These are phyloP conservation scores for Gonocerus acuteangulatus DNA, from an alignment of 2,888 invertebrate species.

Conservation along the genomic window DNA sequence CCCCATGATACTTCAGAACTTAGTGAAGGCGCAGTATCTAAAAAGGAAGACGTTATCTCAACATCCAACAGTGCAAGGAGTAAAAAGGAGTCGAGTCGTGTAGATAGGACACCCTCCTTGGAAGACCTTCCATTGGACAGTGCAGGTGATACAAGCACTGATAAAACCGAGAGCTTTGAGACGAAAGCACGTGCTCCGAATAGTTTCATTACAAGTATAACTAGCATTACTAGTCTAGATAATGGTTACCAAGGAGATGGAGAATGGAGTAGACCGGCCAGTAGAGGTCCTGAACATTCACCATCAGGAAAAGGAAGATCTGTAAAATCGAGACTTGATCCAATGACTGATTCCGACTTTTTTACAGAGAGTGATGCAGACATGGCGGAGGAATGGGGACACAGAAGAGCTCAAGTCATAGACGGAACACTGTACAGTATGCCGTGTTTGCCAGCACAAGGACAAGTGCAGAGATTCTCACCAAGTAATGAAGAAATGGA, in stretches of 20 bases:
- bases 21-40: constrained; percentile 34
- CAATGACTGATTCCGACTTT: constrained; percentile 87
- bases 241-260: constrained; percentile 91
- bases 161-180: constrained; percentile 24
- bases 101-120: constrained; percentile 64
- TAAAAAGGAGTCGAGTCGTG: constrained; percentile 35
- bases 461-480: constrained; percentile 40
- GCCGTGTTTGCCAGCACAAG: constrained; percentile 33
- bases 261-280: constrained; percentile 79
- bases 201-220: constrained; percentile 77
- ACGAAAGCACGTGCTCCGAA: constrained; percentile 47
- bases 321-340: constrained; percentile 46
- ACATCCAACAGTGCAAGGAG: constrained; percentile 34
- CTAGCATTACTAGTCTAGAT: constrained; percentile 85
- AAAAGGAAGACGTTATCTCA: constrained; percentile 33
- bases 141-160: constrained; percentile 31
- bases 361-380: constrained; percentile 86
- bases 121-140: constrained; percentile 74
- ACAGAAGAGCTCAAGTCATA: constrained; percentile 73
- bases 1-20: constrained; percentile 27
- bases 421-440: constrained; percentile 79
- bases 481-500: constrained; percentile 73
- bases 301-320: constrained; percentile 54
- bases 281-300: constrained; percentile 55
- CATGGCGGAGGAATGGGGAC: constrained; percentile 60